Evolutionary conservation across 53 echinoderm and acorn worm species (phyloP), one percentile per base, ranked within the genome.

Genomic region (Echinometra lucunter): DNA sequence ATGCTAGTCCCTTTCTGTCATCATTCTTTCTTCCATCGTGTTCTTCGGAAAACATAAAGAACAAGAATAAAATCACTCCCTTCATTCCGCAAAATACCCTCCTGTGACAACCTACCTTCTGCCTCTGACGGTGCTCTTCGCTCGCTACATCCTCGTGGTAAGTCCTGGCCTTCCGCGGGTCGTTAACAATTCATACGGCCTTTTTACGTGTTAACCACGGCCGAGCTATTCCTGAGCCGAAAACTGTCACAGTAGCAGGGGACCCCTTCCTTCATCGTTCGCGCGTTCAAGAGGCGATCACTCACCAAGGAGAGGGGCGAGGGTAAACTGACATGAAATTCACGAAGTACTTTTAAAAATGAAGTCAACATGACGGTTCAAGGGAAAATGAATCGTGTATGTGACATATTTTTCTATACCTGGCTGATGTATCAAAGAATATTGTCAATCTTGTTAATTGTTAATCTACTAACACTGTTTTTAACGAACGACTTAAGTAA

Each of bases 161-260:
- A 25, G 40, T 81, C 23, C 19, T 30, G 6, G 40, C 21, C 44
- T 25, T 40, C 81, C 81, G 81, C 32, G 88, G 63, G 17, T 90
- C 37, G 66, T 90, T 66, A 90, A 90, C 57, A 90, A 90, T 90
- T 90, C 66, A 90, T 90, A 58, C 34, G n/a, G 66, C 32, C 66
- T 37, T 66, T 53, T 90, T 90, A 90, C 91, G 91, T 40, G 91
- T 90, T 90, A 90, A 90, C 91, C 91, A 90, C 91, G 91, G 60
- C 6, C 37, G 91, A 44, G 37, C 66, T 90, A 58, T 40, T 37
- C 91, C 81, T 35, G 60, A 40, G 60, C 66, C 91, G 23, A 21
- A n/a, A 90, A 28, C 91, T 63, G 91, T 63, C 91, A 90, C 42
- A 40, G 91, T 88, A 16, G 56, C 88, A 88, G 8, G 56, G 55